Percentiles rank a stretch among this genome's conserved stretches.
Conservation (phyloP, 1,140 invertebrate species). For the Stegodyphus dumicola region DNA sequence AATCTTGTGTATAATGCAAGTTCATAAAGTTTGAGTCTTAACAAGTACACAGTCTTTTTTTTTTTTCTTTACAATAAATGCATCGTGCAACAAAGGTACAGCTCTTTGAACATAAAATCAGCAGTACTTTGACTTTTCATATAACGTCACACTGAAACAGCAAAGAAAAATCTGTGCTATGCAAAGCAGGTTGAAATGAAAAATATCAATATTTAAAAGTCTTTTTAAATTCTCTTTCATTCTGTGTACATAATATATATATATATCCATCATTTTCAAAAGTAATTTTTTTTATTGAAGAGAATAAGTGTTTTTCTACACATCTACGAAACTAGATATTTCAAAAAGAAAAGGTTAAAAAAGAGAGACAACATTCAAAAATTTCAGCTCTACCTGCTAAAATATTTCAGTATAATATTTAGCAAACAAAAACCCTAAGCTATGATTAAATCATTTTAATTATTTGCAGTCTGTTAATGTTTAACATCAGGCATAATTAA, state of each 20-base stretch:
- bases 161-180: conserved; percentile 39
- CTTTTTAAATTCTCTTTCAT: not conserved
- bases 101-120: conserved; percentile 24
- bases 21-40: conserved; percentile 53
- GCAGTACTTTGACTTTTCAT: conserved; percentile 31
- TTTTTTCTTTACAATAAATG: conserved; percentile 49
- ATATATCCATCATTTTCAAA: not conserved
- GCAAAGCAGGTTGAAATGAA: conserved; percentile 11
- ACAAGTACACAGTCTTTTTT: conserved; percentile 45
- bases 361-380: conserved; percentile 21
- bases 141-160: conserved; percentile 27
- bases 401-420: not conserved
- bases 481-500: conserved; percentile 30
- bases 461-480: not conserved
- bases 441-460: conserved; percentile 14
- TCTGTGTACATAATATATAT: no score
- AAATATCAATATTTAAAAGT: not conserved
- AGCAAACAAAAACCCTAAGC: conserved; percentile 25
- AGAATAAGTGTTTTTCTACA: no score
- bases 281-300: not conserved
- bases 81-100: conserved; percentile 53
- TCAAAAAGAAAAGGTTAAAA: not conserved
- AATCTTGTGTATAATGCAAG: conserved; percentile 58
- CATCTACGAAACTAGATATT: no score
- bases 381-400: conserved; percentile 26